Conservation (phyloP, 2,888 invertebrate species). For the Cantharis nigra region DNA sequence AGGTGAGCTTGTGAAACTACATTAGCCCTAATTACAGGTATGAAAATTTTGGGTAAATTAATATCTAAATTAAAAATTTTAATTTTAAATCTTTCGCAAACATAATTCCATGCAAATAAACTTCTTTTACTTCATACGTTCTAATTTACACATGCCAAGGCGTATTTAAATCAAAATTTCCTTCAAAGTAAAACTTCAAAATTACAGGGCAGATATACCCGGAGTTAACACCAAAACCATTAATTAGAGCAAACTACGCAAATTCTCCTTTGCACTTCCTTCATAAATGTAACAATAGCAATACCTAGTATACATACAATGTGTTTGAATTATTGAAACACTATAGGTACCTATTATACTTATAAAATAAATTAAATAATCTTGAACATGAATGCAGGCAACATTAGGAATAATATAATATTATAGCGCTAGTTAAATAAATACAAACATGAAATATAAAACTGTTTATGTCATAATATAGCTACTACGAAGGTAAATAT, state of each 20-base stretch:
- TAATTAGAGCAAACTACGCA: not conserved
- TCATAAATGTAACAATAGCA: not conserved
- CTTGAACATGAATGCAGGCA: not conserved
- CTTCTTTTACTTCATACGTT: not conserved
- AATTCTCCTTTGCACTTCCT: not conserved
- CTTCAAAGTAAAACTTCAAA: not conserved
- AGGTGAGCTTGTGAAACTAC: constrained; percentile 50
- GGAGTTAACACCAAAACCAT: not conserved
- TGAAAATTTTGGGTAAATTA: constrained; percentile 27
- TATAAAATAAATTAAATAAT: not conserved
- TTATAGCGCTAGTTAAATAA: not conserved
- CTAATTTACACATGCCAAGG: not conserved
- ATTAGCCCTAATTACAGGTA: constrained; percentile 50
- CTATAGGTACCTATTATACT: not conserved
- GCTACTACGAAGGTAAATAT: not conserved
- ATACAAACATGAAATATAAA: not conserved
- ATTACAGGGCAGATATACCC: not conserved
- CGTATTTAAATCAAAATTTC: not conserved
- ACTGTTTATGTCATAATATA: not conserved
- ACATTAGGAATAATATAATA: not conserved
- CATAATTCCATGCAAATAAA: not conserved
- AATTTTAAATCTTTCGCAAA: not conserved
- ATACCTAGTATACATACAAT: not conserved
- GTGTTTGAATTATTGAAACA: not conserved
- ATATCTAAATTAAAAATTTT: not conserved